phyloP scores from a whole-genome alignment of 2,888 invertebrate genomes.

The Oithona nana region DNA sequence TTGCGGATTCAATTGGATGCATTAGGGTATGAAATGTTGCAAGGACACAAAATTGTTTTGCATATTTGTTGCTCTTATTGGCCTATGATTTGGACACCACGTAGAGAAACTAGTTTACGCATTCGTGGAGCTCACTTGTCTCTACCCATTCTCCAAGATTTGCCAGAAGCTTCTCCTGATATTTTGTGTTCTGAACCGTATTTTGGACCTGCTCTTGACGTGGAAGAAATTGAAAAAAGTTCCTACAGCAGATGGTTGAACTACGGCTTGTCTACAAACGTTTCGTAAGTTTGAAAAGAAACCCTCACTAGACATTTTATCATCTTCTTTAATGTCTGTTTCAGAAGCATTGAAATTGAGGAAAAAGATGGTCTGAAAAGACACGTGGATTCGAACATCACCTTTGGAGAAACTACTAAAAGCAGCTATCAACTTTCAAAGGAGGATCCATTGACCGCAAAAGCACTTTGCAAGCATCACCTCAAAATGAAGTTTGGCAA shows the following conservation, averaged over 20 bases:
- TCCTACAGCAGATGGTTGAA: not conserved
- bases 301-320: not conserved
- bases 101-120: not conserved
- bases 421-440: not conserved
- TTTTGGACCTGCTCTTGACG: not conserved
- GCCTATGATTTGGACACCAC: not conserved
- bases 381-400: not conserved
- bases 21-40: not conserved
- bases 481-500: not conserved
- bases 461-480: not conserved
- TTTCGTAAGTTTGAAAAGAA: not conserved
- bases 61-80: not conserved
- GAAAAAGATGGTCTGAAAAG: not conserved
- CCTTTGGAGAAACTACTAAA: not conserved
- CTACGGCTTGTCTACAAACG: not conserved
- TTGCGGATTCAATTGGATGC: conserved; percentile 2
- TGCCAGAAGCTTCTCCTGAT: not conserved
- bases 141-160: not conserved
- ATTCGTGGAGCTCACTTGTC: not conserved
- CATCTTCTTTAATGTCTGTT: not conserved
- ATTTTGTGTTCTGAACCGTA: not conserved
- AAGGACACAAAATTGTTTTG: not conserved
- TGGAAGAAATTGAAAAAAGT: not conserved
- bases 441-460: not conserved
- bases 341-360: not conserved